Evolutionary conservation across 2,797 vertebrate genomes (phyloP), one percentile per base, ranked within the genome.

Genomic region (Cynopterus sphinx): DNA sequence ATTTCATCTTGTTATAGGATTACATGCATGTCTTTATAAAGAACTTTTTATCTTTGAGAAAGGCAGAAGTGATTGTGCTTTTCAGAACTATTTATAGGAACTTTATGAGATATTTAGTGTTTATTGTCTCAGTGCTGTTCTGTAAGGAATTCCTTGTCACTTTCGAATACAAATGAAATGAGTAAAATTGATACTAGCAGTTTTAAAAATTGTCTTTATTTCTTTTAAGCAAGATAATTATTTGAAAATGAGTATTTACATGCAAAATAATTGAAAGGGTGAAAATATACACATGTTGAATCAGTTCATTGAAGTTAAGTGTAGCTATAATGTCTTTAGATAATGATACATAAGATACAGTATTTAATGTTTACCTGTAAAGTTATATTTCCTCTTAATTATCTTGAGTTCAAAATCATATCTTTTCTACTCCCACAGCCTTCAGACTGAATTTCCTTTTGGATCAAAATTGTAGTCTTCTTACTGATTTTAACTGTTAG

Each of bases 21-120:
- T 36, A 53, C 15, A 10, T 65, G 28, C 16, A 16, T 71, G 61
- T 68, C 74, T 91, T 84, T 90, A 79, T 36, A 55, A 92, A 90
- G 75, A 82, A 67, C 63, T 83, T 87, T 85, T 79, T n/a, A 68
- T 95, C 36, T 46, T 85, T 78, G 53, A 96, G 70, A 82, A 87
- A 78, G 36, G 68, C 36, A 73, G 57, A 83, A 68, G n/a, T 79
- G 39, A 3, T 71, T 65, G n/a, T 71, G n/a, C 51, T 51, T 70
- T 43, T 86, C 53, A 49, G 63, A 94, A 87, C 65, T 82, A 36
- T 59, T 78, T 68, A 49, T 19, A 53, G 86, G 89, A 61, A 67
- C 53, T 70, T 87, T 68, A 43, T 36, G 43, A 67, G 31, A 39
- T 68, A 22, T 61, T 63, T 77, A 70, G n/a, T 75, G 28, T 74